A percentile compares a stretch with the other conserved stretches of the same genome.
These are phyloP conservation scores for Nephila pilipes DNA, from an alignment of 1,140 invertebrate genomes.

Conservation along the genomic window DNA sequence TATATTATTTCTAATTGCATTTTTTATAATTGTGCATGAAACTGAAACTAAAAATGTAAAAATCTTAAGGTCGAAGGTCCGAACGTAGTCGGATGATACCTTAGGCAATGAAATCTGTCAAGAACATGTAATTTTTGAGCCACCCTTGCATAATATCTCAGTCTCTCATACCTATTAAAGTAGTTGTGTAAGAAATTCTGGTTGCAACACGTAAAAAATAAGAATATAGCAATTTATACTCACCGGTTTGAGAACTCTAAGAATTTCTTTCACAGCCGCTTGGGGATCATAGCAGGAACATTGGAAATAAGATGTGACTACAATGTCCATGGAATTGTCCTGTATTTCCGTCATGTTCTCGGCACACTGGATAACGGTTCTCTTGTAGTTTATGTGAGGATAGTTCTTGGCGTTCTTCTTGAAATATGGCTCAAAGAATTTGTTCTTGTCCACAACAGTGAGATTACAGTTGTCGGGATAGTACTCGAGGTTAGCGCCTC, in stretches of 20 bases:
- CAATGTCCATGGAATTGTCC: constrained; percentile 79
- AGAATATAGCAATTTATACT: background rate
- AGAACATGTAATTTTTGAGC: too few species aligned
- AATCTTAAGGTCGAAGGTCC: too few species aligned
- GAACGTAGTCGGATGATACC: too few species aligned
- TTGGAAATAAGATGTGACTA: constrained; percentile 79
- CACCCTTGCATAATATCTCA: too few species aligned
- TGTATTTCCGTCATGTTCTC: constrained; percentile 80
- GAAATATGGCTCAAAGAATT: constrained; percentile 52
- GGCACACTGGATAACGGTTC: constrained; percentile 58
- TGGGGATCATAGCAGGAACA: constrained; percentile 79
- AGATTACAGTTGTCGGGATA: constrained; percentile 67
- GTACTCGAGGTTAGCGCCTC: constrained; percentile 62
- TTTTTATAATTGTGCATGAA: too few species aligned
- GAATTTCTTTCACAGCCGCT: constrained; percentile 79
- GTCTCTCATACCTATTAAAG: too few species aligned
- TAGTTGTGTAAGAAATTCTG: too few species aligned
- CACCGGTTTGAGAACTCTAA: constrained; percentile 80
- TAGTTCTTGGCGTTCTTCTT: constrained; percentile 67
- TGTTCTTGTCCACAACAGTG: constrained; percentile 67
- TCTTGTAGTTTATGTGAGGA: constrained; percentile 11
- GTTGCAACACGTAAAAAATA: too few species aligned
- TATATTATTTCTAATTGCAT: too few species aligned
- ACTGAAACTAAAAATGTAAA: too few species aligned
- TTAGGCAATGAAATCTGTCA: too few species aligned